phyloP scores from a whole-genome alignment of 2,888 invertebrate species.

The Adela reaumurella region DNA sequence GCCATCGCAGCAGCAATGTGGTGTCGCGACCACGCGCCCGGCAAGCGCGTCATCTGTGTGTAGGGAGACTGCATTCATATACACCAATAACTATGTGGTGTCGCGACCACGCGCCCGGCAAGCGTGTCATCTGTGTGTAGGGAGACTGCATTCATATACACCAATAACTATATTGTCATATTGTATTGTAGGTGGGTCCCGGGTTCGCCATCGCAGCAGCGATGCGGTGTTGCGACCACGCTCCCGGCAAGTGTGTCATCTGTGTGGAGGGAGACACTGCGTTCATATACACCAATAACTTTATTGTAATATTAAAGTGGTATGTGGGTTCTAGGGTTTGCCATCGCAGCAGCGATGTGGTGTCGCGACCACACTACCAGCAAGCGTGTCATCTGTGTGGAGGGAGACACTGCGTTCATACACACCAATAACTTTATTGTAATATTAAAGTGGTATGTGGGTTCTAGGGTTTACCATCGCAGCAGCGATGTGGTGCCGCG shows the following conservation, averaged over 20 bases:
- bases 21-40: conserved; percentile 77
- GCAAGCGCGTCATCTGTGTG: conserved; percentile 84
- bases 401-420: conserved; percentile 91
- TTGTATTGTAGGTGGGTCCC: conserved; percentile 74
- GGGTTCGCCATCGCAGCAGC: too few species aligned
- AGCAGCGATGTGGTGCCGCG: conserved; percentile 84
- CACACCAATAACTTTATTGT: too few species aligned
- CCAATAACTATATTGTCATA: too few species aligned
- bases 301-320: background rate
- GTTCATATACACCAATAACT: too few species aligned
- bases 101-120: too few species aligned
- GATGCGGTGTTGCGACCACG: conserved; percentile 78
- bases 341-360: conserved; percentile 87
- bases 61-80: conserved; percentile 90
- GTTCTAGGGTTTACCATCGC: conserved; percentile 91
- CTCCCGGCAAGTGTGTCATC: too few species aligned
- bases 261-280: conserved; percentile 70
- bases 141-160: too few species aligned
- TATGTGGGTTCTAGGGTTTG: conserved; percentile 85
- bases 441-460: conserved; percentile 59
- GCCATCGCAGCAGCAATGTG: conserved; percentile 90
- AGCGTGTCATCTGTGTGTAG: too few species aligned
- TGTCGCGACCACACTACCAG: conserved; percentile 76
- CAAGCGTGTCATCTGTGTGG: conserved; percentile 87
- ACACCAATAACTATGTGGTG: too few species aligned